Base-by-base conservation (phyloP, 2,797 vertebrate genomes). In the Dendrocincla tyrannina region DNA sequence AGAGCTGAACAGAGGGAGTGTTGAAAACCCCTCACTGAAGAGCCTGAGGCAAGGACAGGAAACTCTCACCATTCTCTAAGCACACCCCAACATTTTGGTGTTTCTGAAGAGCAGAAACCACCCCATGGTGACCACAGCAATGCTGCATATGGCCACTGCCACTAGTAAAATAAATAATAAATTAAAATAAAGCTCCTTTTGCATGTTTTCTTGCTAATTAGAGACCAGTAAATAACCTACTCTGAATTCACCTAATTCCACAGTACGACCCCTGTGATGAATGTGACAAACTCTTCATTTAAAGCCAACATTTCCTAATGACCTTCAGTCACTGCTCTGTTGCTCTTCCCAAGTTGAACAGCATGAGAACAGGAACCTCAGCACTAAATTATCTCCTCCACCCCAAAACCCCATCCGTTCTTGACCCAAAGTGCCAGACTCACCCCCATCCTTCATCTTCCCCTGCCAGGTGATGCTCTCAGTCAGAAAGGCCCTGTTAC, bases 211-310 rank as follows among this genome's bases (percentile, higher is more conserved):
- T 46, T 84, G 22, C 7, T 47, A 35, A 55, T 37, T 39, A 44
- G 22, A 82, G 28, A 58, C 15, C 20, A 33, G 24, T 49, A 62
- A 93, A 84, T 13, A 68, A 32, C 23, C n/a, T 46, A 5, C 35
- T 42, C 62, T 25, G 16, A 90, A 74, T 58, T 72, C 13, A 58
- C 32, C 9, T 32, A 28, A 74, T 35, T 77, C 73, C 24, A 67
- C 32, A 18, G 7, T 10, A n/a, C 0, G 0, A 73, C 2, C 23
- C 16, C 49, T 39, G 16, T 32, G 69, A 1, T 8, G 16, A 85
- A 80, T 3, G 13, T 14, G 37, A 64, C 23, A 62, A 79, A n/a
- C 17, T 64, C 68, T 69, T 79, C 7, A 67, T 32, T 25, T 52
- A n/a, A 59, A 81, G 23, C 10, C 53, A 59, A n/a, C 5, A 52